Evolutionary conservation across 2,113 vertebrate species (phyloP), one percentile per base, ranked within the genome.

Genomic region (Felis chaus): DNA sequence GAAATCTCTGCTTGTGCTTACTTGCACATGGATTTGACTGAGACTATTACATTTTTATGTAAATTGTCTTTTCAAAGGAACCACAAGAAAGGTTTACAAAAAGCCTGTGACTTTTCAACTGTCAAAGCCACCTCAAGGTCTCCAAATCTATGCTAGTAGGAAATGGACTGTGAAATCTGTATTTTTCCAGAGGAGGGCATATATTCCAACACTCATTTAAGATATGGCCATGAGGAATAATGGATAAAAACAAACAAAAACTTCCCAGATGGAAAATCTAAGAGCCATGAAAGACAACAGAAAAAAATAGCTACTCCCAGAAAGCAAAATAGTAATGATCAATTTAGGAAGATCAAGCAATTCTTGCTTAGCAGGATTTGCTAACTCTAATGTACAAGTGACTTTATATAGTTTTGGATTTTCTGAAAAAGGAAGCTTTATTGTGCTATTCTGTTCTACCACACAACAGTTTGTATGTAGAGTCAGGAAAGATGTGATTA

Each of bases 61-160:
- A 91, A 91, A 57, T 73, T 79, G 48, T 71, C n/a, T 87, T 96
- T 86, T 78, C 55, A 80, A 79, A 89, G 80, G 45, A 83, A 79
- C 36, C 23, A 78, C 85, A 65, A 69, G 76, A 25, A 19, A 96
- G 61, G 76, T 45, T 81, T 89, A 66, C 33, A 48, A 48, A 84
- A 94, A 53, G 5, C 8, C 16, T 81, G 19, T 82, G 41, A 84
- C 61, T 87, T 94, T 94, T 53, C 71, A 93, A n/a, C 16, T 57
- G 36, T 91, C 45, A 95, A 96, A 66, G 45, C 33, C 61, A 84
- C 12, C 36, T 95, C 63, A 39, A 91, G 16, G 5, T 91, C 93
- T 73, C 87, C 16, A 93, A 80, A 80, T 84, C 29, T 41, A 79
- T 41, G n/a, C 33, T 33, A 71, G 33, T 4, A 87, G n/a, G 45